Evolutionary conservation across 2,797 vertebrate genomes (phyloP).

Genomic region (Sebastes steindachneri): DNA sequence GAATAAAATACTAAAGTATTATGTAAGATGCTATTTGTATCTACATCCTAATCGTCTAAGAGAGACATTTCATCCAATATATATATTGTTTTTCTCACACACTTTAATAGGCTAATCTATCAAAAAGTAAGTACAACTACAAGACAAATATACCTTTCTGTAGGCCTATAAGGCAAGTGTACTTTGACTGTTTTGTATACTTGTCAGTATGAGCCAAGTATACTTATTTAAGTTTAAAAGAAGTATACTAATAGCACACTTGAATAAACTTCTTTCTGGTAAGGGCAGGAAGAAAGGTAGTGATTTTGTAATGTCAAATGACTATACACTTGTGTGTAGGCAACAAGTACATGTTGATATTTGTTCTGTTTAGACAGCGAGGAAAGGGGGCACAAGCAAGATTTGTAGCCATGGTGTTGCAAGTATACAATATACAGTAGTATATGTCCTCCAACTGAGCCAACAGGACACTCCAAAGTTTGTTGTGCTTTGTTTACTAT

Average conservation of each 20-base stretch:
- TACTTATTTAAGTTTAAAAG: too few relatives aligned
- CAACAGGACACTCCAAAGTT: background rate
- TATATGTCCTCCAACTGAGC: background rate
- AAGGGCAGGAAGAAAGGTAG: background rate
- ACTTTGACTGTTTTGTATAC: too few relatives aligned
- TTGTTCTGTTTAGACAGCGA: background rate
- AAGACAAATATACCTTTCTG: too few relatives aligned
- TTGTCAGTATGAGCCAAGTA: too few relatives aligned
- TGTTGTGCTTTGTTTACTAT: background rate
- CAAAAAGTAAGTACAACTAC: too few relatives aligned
- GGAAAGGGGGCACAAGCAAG: background rate
- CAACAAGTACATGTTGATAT: background rate
- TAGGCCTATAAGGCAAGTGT: too few relatives aligned
- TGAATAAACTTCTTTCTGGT: too few relatives aligned
- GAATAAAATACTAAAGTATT: conserved; percentile 9
- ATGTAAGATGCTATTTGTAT: conserved; percentile 3
- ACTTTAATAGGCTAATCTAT: too few relatives aligned
- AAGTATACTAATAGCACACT: too few relatives aligned
- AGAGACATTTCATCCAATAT: background rate
- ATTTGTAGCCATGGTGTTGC: background rate
- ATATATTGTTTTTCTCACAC: background rate
- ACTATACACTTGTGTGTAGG: background rate
- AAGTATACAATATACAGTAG: background rate
- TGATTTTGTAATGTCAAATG: background rate
- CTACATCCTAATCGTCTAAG: background rate